phyloP scores from a whole-genome alignment of 2,888 invertebrate species.

The Pseudoips prasinana region DNA sequence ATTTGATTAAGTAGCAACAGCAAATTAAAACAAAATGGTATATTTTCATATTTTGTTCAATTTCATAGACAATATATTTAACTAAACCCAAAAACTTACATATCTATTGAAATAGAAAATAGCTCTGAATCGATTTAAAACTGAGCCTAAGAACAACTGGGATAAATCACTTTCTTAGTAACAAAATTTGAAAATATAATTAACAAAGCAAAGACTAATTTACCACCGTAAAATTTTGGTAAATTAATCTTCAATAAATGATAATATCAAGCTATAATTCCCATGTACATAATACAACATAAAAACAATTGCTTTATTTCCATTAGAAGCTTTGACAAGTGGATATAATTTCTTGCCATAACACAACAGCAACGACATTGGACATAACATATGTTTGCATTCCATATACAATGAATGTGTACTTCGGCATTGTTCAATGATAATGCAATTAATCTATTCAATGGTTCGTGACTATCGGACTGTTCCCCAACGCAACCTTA shows the following conservation, averaged over 20 bases:
- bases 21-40: constrained; percentile 2
- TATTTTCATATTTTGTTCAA: constrained; percentile 9
- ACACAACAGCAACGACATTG: constrained; percentile 16
- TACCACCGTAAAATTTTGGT: constrained; percentile 8
- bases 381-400: constrained; percentile 21
- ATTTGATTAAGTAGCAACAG: not conserved
- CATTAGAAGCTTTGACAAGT: constrained; percentile 25
- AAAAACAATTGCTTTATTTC: not conserved
- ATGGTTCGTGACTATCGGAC: constrained; percentile 19
- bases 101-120: too few species aligned
- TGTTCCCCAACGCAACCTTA: too few species aligned
- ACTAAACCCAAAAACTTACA: too few species aligned
- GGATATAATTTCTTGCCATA: constrained; percentile 24
- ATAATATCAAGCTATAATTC: constrained; percentile 11
- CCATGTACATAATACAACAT: constrained; percentile 1
- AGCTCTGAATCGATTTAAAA: too few species aligned
- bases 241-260: constrained; percentile 12
- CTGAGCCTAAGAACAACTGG: too few species aligned
- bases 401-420: constrained; percentile 25
- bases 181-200: constrained; percentile 19
- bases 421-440: constrained; percentile 15
- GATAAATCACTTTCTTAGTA: too few species aligned
- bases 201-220: constrained; percentile 29
- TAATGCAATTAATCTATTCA: constrained; percentile 14
- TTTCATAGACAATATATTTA: not conserved